phyloP scores from a whole-genome alignment of 2,113 vertebrate species.

The Bubo bubo region DNA sequence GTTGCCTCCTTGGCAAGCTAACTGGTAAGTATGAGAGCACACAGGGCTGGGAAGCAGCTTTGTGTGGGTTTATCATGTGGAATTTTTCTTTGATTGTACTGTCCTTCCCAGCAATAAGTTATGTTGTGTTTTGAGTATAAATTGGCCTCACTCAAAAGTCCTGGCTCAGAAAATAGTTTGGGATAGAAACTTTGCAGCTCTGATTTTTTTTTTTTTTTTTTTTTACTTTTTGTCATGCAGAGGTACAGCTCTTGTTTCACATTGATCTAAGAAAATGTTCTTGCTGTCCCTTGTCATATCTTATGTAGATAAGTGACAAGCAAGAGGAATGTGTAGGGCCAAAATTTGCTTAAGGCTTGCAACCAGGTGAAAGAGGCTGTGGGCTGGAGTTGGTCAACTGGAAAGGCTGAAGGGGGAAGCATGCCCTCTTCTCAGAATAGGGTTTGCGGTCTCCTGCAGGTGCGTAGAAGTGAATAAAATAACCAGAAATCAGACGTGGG shows the following conservation, averaged over 20 bases:
- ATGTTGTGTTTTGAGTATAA: neutral
- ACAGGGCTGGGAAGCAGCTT: neutral
- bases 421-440: neutral
- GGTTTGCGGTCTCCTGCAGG: neutral
- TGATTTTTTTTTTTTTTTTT: neutral
- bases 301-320: neutral
- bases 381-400: neutral
- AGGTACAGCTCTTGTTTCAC: neutral
- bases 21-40: neutral
- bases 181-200: neutral
- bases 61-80: neutral
- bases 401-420: neutral
- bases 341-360: neutral
- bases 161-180: neutral
- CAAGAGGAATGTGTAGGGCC: neutral
- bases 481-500: neutral
- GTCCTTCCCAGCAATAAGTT: neutral
- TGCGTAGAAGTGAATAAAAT: neutral
- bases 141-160: neutral
- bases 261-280: neutral
- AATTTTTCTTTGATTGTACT: neutral
- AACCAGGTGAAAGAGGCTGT: neutral
- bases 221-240: neutral
- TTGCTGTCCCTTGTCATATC: neutral
- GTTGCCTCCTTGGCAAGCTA: neutral